Evolutionary conservation across 2,113 vertebrate species (phyloP).

Genomic region (Scatophagus argus): DNA sequence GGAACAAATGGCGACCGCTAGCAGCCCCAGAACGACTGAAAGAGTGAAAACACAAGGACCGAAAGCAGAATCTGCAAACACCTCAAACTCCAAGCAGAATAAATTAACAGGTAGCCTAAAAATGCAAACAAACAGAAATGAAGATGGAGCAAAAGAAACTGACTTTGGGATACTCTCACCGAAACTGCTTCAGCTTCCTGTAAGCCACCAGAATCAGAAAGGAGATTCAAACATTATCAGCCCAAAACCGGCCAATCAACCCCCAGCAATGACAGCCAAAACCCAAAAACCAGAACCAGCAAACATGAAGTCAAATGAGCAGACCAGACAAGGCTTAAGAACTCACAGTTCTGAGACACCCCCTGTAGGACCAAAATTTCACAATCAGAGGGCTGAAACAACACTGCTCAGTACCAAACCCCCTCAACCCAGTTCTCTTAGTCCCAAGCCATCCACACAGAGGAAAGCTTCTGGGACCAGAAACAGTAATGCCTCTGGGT

Average conservation of each 20-base stretch:
- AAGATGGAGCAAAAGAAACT: not conserved
- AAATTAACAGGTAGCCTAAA: slow-evolving; percentile 19
- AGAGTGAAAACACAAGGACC: slow-evolving; percentile 3
- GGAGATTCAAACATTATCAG: not conserved
- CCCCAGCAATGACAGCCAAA: slow-evolving; percentile 1
- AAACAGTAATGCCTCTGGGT: not conserved
- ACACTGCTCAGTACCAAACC: not conserved
- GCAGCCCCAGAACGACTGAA: not conserved
- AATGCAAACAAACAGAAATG: slow-evolving; percentile 10
- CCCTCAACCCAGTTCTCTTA: not conserved
- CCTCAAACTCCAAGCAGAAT: not conserved
- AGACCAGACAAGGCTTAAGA: not conserved
- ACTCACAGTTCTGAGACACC: slow-evolving; percentile 5
- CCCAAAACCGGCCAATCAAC: slow-evolving; percentile 23
- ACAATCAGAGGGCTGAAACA: slow-evolving; percentile 3
- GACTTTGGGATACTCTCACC: not conserved
- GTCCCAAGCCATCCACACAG: slow-evolving; percentile 39
- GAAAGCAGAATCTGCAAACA: not conserved
- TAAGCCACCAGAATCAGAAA: not conserved
- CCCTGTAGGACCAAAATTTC: not conserved
- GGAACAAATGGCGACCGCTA: not conserved
- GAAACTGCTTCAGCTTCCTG: not conserved
- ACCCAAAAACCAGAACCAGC: not conserved
- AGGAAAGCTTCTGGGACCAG: not conserved
- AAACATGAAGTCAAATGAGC: not conserved